Percentiles rank a stretch among this genome's conserved stretches.
phyloP scores from a whole-genome alignment of 2,797 vertebrate species.

The Lateolabrax maculatus region DNA sequence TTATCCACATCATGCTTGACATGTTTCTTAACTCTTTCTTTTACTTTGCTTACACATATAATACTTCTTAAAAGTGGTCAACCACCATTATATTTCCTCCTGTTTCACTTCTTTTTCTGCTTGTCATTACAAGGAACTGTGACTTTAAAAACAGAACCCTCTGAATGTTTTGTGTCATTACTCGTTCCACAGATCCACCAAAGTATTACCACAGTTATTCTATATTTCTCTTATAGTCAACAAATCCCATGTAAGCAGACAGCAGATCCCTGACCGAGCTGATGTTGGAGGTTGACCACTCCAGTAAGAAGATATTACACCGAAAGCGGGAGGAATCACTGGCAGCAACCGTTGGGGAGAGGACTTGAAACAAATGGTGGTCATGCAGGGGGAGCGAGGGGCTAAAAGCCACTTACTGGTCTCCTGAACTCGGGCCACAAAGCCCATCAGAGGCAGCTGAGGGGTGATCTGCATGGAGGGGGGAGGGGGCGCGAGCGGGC shows the following conservation, averaged over 20 bases:
- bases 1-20: not conserved
- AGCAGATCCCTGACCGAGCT: slow-evolving; percentile 12
- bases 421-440: slow-evolving; percentile 99
- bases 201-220: too few relatives aligned
- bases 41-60: too few relatives aligned
- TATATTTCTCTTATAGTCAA: too few relatives aligned
- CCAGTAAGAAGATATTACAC: not conserved
- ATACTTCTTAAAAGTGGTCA: not conserved
- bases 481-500: slow-evolving; percentile 94
- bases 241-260: too few relatives aligned
- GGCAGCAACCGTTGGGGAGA: not conserved
- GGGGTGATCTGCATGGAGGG: slow-evolving; percentile 99
- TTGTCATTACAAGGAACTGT: too few relatives aligned
- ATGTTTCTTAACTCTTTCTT: not conserved
- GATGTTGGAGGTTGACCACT: slow-evolving; percentile 28
- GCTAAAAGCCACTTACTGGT: slow-evolving; percentile 93
- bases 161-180: not conserved
- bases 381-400: slow-evolving; percentile 59
- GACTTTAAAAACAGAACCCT: too few relatives aligned
- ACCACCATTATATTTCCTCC: slow-evolving; percentile 3
- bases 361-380: not conserved
- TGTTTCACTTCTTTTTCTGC: not conserved
- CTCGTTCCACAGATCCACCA: too few relatives aligned
- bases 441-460: slow-evolving; percentile 99
- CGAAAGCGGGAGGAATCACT: not conserved